phyloP scores from a whole-genome alignment of 2,113 vertebrate species.

The Manacus vitellinus region DNA sequence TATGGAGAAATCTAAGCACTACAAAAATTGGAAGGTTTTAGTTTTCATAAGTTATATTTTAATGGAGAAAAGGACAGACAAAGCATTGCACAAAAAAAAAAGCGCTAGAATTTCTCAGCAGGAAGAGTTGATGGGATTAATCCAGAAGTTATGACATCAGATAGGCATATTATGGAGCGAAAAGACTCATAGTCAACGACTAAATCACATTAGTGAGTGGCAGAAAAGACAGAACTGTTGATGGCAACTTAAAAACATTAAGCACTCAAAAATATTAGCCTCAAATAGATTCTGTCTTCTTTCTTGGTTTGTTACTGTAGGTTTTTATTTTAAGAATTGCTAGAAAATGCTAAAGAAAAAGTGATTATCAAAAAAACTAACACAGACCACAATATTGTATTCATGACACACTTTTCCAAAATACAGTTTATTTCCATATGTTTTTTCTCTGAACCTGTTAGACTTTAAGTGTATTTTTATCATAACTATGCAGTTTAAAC shows the following conservation, averaged over 20 bases:
- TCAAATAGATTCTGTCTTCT: neutral
- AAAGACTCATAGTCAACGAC: neutral
- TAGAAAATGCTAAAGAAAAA: neutral
- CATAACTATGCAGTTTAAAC: neutral
- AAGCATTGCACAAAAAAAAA: neutral
- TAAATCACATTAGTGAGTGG: neutral
- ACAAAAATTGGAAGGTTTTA: neutral
- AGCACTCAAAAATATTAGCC: neutral
- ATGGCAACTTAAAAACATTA: neutral
- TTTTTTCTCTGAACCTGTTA: neutral
- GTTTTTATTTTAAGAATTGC: neutral
- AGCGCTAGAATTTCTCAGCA: neutral
- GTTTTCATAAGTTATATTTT: neutral
- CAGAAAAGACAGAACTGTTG: neutral
- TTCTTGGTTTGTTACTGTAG: neutral
- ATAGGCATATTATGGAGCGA: neutral
- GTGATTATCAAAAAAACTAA: neutral
- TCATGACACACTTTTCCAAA: neutral
- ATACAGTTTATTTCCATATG: neutral
- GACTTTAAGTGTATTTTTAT: neutral
- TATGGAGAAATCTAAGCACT: neutral
- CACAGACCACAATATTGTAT: neutral
- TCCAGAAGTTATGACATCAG: neutral
- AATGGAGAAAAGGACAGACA: neutral
- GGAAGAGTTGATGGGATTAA: neutral